phyloP scores from a whole-genome alignment of 1,140 invertebrate genomes.

The Spodoptera litura region DNA sequence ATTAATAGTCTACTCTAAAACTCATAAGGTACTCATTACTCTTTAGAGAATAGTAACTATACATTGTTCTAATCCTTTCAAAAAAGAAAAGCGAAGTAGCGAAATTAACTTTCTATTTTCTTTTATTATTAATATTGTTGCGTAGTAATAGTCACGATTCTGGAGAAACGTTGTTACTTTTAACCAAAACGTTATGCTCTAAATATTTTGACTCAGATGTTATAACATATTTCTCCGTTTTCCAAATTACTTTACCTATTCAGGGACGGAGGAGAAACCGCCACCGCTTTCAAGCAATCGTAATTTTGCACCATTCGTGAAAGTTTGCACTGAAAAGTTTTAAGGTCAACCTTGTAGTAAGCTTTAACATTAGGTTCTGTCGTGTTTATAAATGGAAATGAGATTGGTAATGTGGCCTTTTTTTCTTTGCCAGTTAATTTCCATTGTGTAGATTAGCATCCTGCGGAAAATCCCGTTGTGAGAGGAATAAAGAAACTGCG shows the following conservation, averaged over 20 bases:
- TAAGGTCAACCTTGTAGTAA: conserved; percentile 15
- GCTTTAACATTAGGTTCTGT: conserved; percentile 31
- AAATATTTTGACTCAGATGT: conserved; percentile 11
- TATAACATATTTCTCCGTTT: conserved; percentile 7
- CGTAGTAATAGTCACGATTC: conserved; percentile 23
- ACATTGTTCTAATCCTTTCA: too few relatives aligned
- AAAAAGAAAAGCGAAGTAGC: not conserved
- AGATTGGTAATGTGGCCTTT: conserved; percentile 18
- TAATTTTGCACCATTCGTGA: conserved; percentile 33
- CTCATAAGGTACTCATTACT: too few relatives aligned
- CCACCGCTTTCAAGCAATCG: conserved; percentile 4
- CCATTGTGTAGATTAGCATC: conserved; percentile 56
- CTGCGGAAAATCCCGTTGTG: conserved; percentile 50
- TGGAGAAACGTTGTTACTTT: not conserved
- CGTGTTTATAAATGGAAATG: conserved; percentile 47
- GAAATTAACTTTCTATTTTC: conserved; percentile 26
- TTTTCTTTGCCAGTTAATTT: conserved; percentile 52
- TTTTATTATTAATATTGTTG: conserved; percentile 22
- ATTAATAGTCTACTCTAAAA: too few relatives aligned
- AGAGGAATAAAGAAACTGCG: conserved; percentile 49
- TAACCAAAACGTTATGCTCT: conserved; percentile 12
- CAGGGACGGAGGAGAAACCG: conserved; percentile 21
- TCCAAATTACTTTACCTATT: conserved; percentile 31
- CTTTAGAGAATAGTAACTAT: not conserved
- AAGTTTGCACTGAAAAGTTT: conserved; percentile 45